These are phyloP conservation scores for Corapipo altera DNA, from an alignment of 2,113 vertebrate genomes.

Conservation along the genomic window DNA sequence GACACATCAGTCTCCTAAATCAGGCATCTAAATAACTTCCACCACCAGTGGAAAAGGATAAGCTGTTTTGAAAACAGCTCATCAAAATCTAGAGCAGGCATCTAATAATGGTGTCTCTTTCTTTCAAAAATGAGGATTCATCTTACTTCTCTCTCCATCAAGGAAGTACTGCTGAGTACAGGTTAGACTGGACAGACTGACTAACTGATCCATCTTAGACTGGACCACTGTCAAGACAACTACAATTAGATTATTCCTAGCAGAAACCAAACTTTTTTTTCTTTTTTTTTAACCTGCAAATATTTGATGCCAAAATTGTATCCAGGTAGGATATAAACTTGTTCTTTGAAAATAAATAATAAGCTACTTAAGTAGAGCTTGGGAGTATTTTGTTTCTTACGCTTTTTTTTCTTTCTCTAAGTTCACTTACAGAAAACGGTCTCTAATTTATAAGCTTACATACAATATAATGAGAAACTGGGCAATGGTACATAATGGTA, in stretches of 20 bases:
- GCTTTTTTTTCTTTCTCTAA: background rate
- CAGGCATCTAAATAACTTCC: background rate
- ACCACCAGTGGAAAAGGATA: background rate
- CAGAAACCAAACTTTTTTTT: background rate
- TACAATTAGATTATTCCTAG: background rate
- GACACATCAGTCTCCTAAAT: background rate
- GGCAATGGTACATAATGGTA: background rate
- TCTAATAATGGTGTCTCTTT: background rate
- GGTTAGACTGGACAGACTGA: background rate
- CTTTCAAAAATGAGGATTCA: background rate
- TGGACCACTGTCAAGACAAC: background rate
- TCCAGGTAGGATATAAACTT: background rate
- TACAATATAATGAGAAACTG: background rate
- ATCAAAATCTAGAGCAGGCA: background rate
- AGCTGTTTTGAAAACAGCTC: background rate
- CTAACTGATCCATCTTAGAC: background rate
- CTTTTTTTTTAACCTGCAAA: background rate
- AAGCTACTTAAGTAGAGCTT: background rate
- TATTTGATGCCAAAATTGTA: background rate
- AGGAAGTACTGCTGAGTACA: background rate
- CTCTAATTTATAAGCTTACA: background rate
- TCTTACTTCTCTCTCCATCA: background rate
- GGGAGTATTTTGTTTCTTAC: background rate
- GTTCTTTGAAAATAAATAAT: background rate
- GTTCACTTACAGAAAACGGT: background rate